phyloP scores from a whole-genome alignment of 1,140 invertebrate genomes.

The Platorchestia sp. region DNA sequence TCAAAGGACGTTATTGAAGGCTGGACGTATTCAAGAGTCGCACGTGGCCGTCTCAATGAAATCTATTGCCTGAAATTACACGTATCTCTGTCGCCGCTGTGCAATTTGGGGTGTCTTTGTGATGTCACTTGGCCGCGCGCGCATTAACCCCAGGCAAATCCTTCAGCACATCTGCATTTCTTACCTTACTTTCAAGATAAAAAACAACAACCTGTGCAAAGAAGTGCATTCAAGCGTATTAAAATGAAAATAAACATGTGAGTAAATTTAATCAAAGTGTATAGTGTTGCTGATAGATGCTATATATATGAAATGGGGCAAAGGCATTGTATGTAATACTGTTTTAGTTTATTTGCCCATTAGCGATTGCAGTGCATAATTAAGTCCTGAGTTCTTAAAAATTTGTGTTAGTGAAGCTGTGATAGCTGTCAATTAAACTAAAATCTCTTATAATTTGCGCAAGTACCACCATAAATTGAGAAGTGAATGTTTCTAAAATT shows the following conservation, averaged over 20 bases:
- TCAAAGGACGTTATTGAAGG: not conserved
- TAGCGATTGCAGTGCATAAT: no score
- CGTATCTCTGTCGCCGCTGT: not conserved
- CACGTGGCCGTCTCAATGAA: slow-evolving; percentile 21
- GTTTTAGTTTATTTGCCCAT: no score
- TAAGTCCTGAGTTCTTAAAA: no score
- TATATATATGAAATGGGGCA: no score
- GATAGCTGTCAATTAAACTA: no score
- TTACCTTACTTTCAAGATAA: not conserved
- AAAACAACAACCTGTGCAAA: not conserved
- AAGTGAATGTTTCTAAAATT: no score
- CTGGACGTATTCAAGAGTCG: slow-evolving; percentile 14
- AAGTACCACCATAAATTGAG: no score
- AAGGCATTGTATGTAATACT: no score
- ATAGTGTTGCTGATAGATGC: not conserved
- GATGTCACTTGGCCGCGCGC: not conserved
- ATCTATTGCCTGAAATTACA: slow-evolving; percentile 40
- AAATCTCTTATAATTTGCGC: no score
- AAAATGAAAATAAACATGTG: not conserved
- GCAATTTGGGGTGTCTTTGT: not conserved
- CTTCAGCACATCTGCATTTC: not conserved
- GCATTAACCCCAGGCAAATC: not conserved
- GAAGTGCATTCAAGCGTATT: not conserved
- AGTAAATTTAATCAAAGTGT: not conserved
- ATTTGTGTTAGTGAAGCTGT: no score